These are phyloP conservation scores for Ligdia adustata DNA, from an alignment of 2,888 invertebrate genomes.

Conservation along the genomic window DNA sequence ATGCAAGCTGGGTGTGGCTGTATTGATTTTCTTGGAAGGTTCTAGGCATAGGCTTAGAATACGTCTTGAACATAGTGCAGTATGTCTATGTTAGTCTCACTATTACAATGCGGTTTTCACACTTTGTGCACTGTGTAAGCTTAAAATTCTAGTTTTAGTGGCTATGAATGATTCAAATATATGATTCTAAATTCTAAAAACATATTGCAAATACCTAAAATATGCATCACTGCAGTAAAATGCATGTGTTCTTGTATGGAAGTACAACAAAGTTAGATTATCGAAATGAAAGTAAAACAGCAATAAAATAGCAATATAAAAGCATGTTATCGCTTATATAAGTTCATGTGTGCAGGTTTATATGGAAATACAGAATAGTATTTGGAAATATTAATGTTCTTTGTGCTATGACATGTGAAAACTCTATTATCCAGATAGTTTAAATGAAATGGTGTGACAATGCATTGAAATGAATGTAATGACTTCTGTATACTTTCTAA, in stretches of 20 bases:
- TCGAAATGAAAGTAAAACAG: slow-evolving; percentile 52
- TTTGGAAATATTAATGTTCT: neutral
- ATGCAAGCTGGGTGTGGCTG: slow-evolving; percentile 83
- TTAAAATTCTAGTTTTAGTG: slow-evolving; percentile 17
- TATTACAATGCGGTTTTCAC: slow-evolving; percentile 60
- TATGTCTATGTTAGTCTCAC: slow-evolving; percentile 60
- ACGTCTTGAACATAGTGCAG: slow-evolving; percentile 73
- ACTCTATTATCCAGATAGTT: too few species aligned
- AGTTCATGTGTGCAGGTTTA: slow-evolving; percentile 57
- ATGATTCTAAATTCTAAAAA: slow-evolving; percentile 6
- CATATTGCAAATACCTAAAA: neutral
- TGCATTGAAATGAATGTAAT: too few species aligned
- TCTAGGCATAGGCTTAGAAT: slow-evolving; percentile 78
- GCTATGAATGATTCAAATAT: neutral
- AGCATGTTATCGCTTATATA: slow-evolving; percentile 75
- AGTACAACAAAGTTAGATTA: slow-evolving; percentile 40
- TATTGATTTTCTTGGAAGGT: slow-evolving; percentile 83
- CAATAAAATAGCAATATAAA: slow-evolving; percentile 69
- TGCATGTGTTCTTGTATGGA: slow-evolving; percentile 22
- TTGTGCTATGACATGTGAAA: neutral
- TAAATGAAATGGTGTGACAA: too few species aligned
- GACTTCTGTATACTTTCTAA: too few species aligned
- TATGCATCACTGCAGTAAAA: slow-evolving; percentile 12
- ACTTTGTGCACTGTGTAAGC: slow-evolving; percentile 47
- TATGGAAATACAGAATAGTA: slow-evolving; percentile 20